phyloP scores from a whole-genome alignment of 2,797 vertebrate genomes.

The Pangasius krempfi region DNA sequence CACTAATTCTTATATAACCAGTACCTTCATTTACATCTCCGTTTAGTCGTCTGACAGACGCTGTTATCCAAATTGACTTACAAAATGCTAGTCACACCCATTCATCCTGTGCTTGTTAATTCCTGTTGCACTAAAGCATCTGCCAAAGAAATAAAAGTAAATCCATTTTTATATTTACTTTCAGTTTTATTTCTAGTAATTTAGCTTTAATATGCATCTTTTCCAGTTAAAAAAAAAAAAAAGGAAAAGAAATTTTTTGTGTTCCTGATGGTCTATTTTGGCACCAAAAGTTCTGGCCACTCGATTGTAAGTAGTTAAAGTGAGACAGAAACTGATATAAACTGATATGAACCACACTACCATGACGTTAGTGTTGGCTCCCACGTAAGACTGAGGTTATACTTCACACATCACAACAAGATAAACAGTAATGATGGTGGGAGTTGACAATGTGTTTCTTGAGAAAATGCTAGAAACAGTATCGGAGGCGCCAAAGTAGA shows the following conservation, averaged over 20 bases:
- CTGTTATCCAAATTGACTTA: not conserved
- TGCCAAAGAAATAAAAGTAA: not conserved
- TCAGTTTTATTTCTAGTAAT: not conserved
- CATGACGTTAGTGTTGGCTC: not conserved
- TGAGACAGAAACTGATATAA: not conserved
- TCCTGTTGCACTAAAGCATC: not conserved
- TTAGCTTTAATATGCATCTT: not conserved
- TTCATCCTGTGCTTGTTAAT: not conserved
- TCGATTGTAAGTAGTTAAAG: not conserved
- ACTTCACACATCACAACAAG: not conserved
- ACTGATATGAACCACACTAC: not conserved
- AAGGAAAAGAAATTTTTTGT: not conserved
- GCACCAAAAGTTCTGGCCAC: not conserved
- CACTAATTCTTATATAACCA: not conserved
- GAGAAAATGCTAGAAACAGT: slow-evolving; percentile 2
- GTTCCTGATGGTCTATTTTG: no score
- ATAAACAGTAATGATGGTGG: not conserved
- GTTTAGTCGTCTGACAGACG: not conserved
- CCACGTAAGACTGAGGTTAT: not conserved
- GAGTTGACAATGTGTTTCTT: not conserved
- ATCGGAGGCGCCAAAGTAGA: not conserved
- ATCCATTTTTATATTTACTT: not conserved
- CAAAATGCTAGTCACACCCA: not conserved
- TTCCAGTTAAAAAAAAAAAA: not conserved
- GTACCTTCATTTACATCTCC: not conserved